Conservation (phyloP, 1,140 invertebrate genomes). For the Ips nitidus region DNA sequence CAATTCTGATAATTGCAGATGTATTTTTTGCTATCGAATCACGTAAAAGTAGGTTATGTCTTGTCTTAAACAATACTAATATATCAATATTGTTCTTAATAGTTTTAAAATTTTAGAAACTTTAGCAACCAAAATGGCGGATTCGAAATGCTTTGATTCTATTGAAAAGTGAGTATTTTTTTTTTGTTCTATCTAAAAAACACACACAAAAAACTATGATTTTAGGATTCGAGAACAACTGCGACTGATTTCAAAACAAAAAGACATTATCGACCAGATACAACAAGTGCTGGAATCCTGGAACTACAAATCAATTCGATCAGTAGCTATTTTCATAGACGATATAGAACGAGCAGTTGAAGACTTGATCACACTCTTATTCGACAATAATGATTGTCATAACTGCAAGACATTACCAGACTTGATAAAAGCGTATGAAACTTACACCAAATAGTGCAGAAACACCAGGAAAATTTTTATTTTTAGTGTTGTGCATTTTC, state of each 20-base stretch:
- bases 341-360: conserved; percentile 14
- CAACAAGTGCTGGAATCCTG: neutral
- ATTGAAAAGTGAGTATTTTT: no score
- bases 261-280: conserved; percentile 5
- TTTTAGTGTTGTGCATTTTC: conserved; percentile 40
- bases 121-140: neutral
- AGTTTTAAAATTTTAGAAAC: neutral
- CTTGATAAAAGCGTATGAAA: neutral
- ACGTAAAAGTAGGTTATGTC: neutral
- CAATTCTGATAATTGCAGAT: neutral
- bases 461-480: no score
- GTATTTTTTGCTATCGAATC: neutral
- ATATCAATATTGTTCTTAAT: neutral
- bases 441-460: no score
- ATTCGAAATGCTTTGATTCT: no score
- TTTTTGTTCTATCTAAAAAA: no score
- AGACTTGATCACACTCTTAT: neutral
- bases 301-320: neutral
- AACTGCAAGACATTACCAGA: neutral
- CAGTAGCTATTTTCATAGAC: conserved; percentile 9
- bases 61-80: neutral
- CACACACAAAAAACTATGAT: no score
- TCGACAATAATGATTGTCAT: neutral
- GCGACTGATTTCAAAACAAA: neutral
- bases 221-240: neutral